These are phyloP conservation scores for Syrphus vitripennis DNA, from an alignment of 2,888 invertebrate species.

Conservation along the genomic window DNA sequence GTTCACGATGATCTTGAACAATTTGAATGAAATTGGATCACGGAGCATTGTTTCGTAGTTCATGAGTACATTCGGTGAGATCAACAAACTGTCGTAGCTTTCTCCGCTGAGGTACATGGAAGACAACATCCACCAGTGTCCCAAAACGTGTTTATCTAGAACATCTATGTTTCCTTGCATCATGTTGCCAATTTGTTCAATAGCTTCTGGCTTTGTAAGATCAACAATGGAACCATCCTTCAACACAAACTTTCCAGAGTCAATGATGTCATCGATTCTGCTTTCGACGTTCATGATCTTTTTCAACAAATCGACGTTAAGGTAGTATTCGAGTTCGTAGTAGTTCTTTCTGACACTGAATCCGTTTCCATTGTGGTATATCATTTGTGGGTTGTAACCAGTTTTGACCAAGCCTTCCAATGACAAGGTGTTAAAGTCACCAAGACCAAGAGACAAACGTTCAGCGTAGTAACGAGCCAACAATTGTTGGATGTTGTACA, in stretches of 20 bases:
- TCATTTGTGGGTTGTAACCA: slow-evolving; percentile 85
- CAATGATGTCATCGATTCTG: slow-evolving; percentile 82
- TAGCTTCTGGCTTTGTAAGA: slow-evolving; percentile 79
- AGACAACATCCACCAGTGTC: slow-evolving; percentile 76
- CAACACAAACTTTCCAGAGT: slow-evolving; percentile 80
- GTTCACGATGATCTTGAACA: slow-evolving; percentile 84
- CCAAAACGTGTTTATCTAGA: slow-evolving; percentile 75
- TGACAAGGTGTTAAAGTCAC: slow-evolving; percentile 84
- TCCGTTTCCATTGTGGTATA: slow-evolving; percentile 85
- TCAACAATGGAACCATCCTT: slow-evolving; percentile 75
- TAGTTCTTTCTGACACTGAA: slow-evolving; percentile 85
- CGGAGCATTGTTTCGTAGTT: slow-evolving; percentile 86
- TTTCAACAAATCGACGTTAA: slow-evolving; percentile 77
- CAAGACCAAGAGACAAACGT: slow-evolving; percentile 85
- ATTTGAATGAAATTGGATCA: slow-evolving; percentile 88
- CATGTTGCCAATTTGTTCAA: slow-evolving; percentile 83
- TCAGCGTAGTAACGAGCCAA: slow-evolving; percentile 87
- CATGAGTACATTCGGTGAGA: slow-evolving; percentile 85
- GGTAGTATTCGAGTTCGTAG: slow-evolving; percentile 82
- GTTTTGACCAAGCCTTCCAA: slow-evolving; percentile 82
- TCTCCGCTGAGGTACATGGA: slow-evolving; percentile 75
- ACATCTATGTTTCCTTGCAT: slow-evolving; percentile 82
- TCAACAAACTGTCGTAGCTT: slow-evolving; percentile 71
- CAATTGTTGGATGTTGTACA: slow-evolving; percentile 86
- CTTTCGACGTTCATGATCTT: slow-evolving; percentile 77